phyloP scores from a whole-genome alignment of 2,888 invertebrate species.

The Sarcophaga rosellei region DNA sequence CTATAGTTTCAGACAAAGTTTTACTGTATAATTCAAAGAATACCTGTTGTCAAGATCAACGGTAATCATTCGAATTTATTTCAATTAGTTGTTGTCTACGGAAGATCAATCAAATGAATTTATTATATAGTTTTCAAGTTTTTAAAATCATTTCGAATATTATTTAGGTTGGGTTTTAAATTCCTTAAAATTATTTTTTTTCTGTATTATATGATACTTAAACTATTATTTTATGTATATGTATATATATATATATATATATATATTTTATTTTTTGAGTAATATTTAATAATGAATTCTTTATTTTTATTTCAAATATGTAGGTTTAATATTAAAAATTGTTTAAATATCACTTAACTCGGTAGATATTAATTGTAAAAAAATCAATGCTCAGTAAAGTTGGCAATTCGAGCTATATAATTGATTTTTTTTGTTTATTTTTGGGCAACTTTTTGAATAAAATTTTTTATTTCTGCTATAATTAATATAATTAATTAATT shows the following conservation, averaged over 20 bases:
- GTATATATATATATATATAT: too few species aligned
- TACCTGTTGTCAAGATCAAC: slow-evolving; percentile 18
- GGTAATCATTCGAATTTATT: slow-evolving; percentile 22
- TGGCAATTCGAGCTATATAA: slow-evolving; percentile 32
- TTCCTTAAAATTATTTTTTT: slow-evolving; percentile 34
- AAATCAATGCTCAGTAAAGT: slow-evolving; percentile 37
- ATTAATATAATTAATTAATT: slow-evolving; percentile 4
- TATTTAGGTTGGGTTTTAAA: slow-evolving; percentile 4
- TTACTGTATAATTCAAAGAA: slow-evolving; percentile 38
- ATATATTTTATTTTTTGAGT: slow-evolving; percentile 1
- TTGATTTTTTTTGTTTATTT: slow-evolving; percentile 44
- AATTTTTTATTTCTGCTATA: slow-evolving; percentile 2
- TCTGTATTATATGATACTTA: slow-evolving; percentile 22
- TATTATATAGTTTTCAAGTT: slow-evolving; percentile 21
- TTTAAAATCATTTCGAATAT: slow-evolving; percentile 45
- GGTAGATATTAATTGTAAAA: slow-evolving; percentile 28
- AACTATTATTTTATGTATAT: not conserved
- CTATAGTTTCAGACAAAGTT: slow-evolving; percentile 54
- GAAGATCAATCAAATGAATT: slow-evolving; percentile 30
- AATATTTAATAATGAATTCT: slow-evolving; percentile 43
- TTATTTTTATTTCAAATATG: slow-evolving; percentile 38
- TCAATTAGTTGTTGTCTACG: slow-evolving; percentile 17
- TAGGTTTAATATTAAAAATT: slow-evolving; percentile 52
- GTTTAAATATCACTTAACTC: slow-evolving; percentile 50
- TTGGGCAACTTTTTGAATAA: slow-evolving; percentile 66